Evolutionary conservation across 2,888 invertebrate species (phyloP).

Genomic region (Acrocera orbiculus): DNA sequence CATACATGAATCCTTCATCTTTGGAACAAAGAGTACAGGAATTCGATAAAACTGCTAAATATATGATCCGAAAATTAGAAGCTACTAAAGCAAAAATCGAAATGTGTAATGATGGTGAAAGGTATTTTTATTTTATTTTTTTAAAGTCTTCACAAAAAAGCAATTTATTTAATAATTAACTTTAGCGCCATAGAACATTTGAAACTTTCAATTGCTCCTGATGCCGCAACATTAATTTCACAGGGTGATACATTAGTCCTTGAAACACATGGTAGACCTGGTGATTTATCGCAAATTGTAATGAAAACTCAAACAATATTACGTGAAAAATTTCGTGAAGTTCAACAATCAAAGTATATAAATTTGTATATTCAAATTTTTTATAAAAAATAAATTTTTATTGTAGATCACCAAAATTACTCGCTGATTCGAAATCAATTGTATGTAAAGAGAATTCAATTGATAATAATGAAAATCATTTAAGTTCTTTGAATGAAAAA

Average conservation of each 20-base stretch:
- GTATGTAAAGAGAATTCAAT: too few species aligned
- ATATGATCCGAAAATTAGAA: conserved; percentile 29
- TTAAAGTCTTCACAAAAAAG: not conserved
- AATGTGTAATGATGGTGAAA: conserved; percentile 22
- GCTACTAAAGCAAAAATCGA: conserved; percentile 25
- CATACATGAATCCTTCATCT: conserved; percentile 15
- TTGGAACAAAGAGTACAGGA: conserved; percentile 27
- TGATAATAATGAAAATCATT: conserved; percentile 9
- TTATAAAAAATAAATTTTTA: too few species aligned
- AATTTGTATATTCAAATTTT: conserved; percentile 1
- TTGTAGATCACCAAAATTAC: too few species aligned
- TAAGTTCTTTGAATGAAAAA: conserved; percentile 5
- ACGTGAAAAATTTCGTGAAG: conserved; percentile 29
- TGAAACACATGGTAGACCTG: conserved; percentile 38
- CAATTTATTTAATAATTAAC: not conserved
- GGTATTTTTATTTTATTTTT: conserved; percentile 15
- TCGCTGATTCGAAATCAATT: too few species aligned
- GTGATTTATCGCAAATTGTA: conserved; percentile 25
- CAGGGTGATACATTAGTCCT: conserved; percentile 59
- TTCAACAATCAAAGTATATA: conserved; percentile 27
- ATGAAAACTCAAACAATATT: conserved; percentile 28
- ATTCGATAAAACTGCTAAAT: conserved; percentile 27
- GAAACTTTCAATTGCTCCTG: conserved; percentile 41
- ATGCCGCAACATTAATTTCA: conserved; percentile 59
- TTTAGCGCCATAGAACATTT: conserved; percentile 26